A percentile compares a stretch with the other conserved stretches of the same genome.
Evolutionary conservation across 2,888 invertebrate species (phyloP).

Genomic region (Heterodera filipjevi): DNA sequence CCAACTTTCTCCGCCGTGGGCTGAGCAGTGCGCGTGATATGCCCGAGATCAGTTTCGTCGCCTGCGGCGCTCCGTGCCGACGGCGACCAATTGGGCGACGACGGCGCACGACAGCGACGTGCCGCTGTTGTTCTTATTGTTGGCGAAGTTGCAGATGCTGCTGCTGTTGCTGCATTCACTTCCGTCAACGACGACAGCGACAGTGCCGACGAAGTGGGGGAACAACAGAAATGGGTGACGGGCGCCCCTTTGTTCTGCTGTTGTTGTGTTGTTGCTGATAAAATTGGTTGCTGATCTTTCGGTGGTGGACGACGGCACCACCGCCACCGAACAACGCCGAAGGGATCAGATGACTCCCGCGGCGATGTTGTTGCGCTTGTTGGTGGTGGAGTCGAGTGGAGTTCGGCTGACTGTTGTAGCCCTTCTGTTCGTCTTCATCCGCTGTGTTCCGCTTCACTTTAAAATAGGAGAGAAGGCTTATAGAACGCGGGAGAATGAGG

Average conservation of each 20-base stretch:
- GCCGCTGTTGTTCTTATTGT: not conserved
- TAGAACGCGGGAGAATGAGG: not conserved
- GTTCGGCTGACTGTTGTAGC: not conserved
- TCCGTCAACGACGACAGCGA: not conserved
- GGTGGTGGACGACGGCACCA: not conserved
- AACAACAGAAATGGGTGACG: not conserved
- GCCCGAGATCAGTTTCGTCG: constrained; percentile 10
- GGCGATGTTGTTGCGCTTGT: constrained; percentile 14
- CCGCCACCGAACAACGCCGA: constrained; percentile 2
- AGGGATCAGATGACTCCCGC: constrained; percentile 11
- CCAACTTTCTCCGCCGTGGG: constrained; percentile 8
- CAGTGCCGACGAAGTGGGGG: not conserved
- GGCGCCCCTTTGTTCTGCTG: not conserved
- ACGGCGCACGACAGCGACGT: not conserved
- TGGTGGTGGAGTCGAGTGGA: not conserved
- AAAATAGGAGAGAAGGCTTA: not conserved
- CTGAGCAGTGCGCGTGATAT: not conserved
- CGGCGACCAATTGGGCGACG: not conserved
- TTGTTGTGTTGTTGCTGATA: not conserved
- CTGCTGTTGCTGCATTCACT: not conserved
- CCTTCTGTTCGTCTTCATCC: not conserved
- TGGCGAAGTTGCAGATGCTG: not conserved
- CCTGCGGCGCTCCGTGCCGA: not conserved
- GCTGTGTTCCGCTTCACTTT: not conserved
- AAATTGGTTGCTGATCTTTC: not conserved